These are phyloP conservation scores for Urocitellus parryii DNA, from an alignment of 2,113 vertebrate genomes.

Conservation along the genomic window DNA sequence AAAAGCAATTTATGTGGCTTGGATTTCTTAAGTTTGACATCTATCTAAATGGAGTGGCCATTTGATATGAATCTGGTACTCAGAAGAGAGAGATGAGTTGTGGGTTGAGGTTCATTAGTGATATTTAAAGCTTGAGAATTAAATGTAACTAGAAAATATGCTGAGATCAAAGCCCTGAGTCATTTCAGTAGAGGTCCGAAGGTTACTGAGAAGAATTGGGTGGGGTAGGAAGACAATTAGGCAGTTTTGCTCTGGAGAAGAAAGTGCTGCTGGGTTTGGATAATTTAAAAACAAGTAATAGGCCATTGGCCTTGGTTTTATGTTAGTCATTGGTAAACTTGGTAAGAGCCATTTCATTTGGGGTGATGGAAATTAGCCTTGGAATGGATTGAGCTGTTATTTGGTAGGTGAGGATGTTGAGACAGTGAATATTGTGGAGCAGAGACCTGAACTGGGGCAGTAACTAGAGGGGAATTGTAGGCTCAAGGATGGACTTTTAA, in stretches of 20 bases:
- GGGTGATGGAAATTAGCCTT: not conserved
- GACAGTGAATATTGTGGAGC: not conserved
- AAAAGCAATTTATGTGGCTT: not conserved
- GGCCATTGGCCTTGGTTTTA: not conserved
- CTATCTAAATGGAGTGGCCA: not conserved
- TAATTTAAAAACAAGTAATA: slow-evolving; percentile 13
- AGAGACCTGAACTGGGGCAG: not conserved
- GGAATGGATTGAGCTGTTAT: not conserved
- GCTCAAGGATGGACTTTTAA: not conserved
- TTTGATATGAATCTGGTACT: not conserved
- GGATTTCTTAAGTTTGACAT: not conserved
- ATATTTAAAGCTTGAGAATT: slow-evolving; percentile 4
- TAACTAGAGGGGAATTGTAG: not conserved
- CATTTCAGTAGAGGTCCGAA: not conserved
- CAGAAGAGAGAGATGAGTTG: not conserved
- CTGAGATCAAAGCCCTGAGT: not conserved
- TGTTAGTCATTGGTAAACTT: not conserved
- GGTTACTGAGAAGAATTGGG: not conserved
- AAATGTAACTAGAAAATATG: not conserved
- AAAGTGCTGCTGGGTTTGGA: not conserved
- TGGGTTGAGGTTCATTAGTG: not conserved
- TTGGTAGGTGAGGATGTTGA: not conserved
- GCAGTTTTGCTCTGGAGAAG: not conserved
- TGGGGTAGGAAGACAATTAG: not conserved
- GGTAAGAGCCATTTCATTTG: slow-evolving; percentile 2